Evolutionary conservation across 2,113 vertebrate species (phyloP).

Genomic region (Oenanthe oenanthe): DNA sequence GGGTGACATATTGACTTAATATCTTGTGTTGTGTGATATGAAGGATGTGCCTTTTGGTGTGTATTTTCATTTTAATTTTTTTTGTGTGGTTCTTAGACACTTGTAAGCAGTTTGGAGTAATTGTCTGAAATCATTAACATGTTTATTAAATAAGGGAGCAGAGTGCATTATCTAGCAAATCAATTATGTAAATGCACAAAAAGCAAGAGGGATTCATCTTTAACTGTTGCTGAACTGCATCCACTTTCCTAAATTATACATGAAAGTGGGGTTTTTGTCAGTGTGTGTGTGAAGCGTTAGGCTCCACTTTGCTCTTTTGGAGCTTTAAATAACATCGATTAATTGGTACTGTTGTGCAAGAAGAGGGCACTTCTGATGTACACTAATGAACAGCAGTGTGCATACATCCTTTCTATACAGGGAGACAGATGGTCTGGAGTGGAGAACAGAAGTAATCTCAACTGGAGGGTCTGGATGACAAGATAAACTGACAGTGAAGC

Average conservation of each 20-base stretch:
- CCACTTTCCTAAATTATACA: conserved; percentile 73
- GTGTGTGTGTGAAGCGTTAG: neutral
- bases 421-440: conserved; percentile 62
- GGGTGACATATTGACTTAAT: conserved; percentile 83
- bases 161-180: conserved; percentile 82
- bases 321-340: conserved; percentile 39
- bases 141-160: conserved; percentile 85
- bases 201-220: conserved; percentile 75
- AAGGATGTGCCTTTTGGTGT: conserved; percentile 82
- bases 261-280: conserved; percentile 42
- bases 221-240: conserved; percentile 76
- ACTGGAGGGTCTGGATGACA: conserved; percentile 54
- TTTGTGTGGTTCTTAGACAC: conserved; percentile 70
- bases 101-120: conserved; percentile 78
- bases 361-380: conserved; percentile 37
- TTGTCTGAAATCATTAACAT: conserved; percentile 84
- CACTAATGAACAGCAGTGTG: conserved; percentile 43
- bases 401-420: conserved; percentile 17
- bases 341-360: conserved; percentile 25
- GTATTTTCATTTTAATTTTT: conserved; percentile 75
- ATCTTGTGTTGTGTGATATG: conserved; percentile 77
- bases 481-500: conserved; percentile 48
- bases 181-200: conserved; percentile 83
- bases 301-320: neutral
- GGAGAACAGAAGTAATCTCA: conserved; percentile 52